Percentiles rank a stretch among this genome's conserved stretches.
phyloP scores from a whole-genome alignment of 2,113 vertebrate genomes.

The Trochalopteron elliotii region DNA sequence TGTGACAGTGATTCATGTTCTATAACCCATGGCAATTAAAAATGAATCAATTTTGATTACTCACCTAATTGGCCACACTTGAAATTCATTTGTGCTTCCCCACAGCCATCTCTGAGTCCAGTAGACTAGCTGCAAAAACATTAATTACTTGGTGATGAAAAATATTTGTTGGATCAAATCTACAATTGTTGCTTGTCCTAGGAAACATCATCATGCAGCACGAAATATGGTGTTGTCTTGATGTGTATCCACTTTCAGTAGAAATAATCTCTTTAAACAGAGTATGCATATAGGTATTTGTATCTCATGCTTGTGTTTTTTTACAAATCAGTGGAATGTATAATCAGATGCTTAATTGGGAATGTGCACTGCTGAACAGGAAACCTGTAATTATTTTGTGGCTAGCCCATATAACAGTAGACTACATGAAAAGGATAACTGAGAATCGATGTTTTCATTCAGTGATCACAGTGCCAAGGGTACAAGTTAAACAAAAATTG shows the following conservation, averaged over 20 bases:
- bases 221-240: neutral
- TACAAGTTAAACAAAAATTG: constrained; percentile 33
- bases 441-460: neutral
- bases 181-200: neutral
- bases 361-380: neutral
- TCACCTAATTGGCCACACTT: neutral
- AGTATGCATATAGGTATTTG: neutral
- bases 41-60: neutral
- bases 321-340: neutral
- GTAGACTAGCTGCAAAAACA: neutral
- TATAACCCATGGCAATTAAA: neutral
- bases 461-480: neutral
- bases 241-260: neutral
- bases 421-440: neutral
- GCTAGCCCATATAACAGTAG: neutral
- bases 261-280: neutral
- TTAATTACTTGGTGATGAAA: neutral
- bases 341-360: neutral
- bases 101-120: neutral
- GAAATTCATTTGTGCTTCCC: neutral
- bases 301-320: neutral
- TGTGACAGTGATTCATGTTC: neutral
- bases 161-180: neutral
- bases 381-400: neutral
- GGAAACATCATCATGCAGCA: neutral